phyloP scores from a whole-genome alignment of 1,140 invertebrate species.

The Dinothrombium tinctorium region DNA sequence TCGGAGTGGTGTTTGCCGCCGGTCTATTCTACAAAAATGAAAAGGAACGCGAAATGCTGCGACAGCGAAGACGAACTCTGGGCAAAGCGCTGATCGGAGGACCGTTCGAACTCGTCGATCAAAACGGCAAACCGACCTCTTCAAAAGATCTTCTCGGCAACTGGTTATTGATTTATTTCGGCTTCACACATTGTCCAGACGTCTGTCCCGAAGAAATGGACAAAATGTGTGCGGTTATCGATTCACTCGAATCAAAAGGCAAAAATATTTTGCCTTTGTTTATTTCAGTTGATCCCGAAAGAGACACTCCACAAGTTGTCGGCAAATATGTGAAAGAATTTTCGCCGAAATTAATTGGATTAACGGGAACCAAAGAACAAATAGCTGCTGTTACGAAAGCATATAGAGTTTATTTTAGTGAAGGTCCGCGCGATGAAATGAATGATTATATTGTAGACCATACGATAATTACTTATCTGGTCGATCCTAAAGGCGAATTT shows the following conservation, averaged over 20 bases:
- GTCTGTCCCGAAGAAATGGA: constrained; percentile 98
- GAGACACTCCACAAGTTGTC: constrained; percentile 63
- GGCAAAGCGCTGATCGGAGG: constrained; percentile 77
- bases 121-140: constrained; percentile 47
- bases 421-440: constrained; percentile 71
- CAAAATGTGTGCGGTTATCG: constrained; percentile 41
- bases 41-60: too few species aligned
- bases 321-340: constrained; percentile 83
- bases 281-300: constrained; percentile 83
- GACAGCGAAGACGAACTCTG: constrained; percentile 47
- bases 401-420: constrained; percentile 87
- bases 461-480: constrained; percentile 90
- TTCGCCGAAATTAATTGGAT: constrained; percentile 67
- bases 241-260: constrained; percentile 16
- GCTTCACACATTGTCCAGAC: constrained; percentile 97
- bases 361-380: constrained; percentile 73
- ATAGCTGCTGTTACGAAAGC: constrained; percentile 61
- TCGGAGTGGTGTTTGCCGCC: too few species aligned
- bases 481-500: constrained; percentile 87
- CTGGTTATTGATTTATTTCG: constrained; percentile 94
- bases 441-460: constrained; percentile 94
- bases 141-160: constrained; percentile 75
- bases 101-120: constrained; percentile 63
- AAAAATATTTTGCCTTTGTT: constrained; percentile 58
- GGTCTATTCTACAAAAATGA: too few species aligned